These are phyloP conservation scores for Sceloporus tristichus DNA, from an alignment of 2,113 vertebrate species.

Conservation along the genomic window DNA sequence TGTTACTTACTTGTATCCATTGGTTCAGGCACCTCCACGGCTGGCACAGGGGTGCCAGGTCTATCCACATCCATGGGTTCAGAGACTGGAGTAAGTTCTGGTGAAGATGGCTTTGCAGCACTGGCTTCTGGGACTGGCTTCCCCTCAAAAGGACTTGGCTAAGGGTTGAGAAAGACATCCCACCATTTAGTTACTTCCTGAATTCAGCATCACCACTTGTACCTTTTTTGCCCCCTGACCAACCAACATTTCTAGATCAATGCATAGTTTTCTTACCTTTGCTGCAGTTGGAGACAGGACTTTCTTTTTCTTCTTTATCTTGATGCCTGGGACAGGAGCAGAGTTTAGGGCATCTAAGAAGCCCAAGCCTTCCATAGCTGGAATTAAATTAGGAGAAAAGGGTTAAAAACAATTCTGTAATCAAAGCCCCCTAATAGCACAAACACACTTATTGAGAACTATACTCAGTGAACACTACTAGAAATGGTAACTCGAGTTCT, in stretches of 20 bases:
- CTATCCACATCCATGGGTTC: slow-evolving; percentile 87
- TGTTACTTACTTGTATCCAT: slow-evolving; percentile 80
- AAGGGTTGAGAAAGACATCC: background rate
- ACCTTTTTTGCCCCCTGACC: background rate
- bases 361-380: slow-evolving; percentile 93
- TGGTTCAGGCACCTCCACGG: slow-evolving; percentile 86
- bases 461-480: background rate
- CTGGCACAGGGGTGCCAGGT: slow-evolving; percentile 89
- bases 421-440: background rate
- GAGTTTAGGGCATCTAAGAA: slow-evolving; percentile 97
- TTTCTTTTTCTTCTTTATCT: slow-evolving; percentile 98
- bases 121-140: slow-evolving; percentile 80
- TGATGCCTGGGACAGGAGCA: slow-evolving; percentile 92
- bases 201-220: background rate
- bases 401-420: background rate
- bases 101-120: slow-evolving; percentile 86
- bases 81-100: slow-evolving; percentile 76
- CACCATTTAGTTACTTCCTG: background rate
- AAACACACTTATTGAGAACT: background rate
- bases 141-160: slow-evolving; percentile 90
- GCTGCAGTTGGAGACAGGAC: slow-evolving; percentile 88
- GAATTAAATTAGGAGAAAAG: background rate
- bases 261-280: slow-evolving; percentile 80
- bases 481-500: background rate
- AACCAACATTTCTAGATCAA: background rate